Base-by-base conservation (phyloP, 2,888 invertebrate genomes). In the Phrixothrix hirtus region DNA sequence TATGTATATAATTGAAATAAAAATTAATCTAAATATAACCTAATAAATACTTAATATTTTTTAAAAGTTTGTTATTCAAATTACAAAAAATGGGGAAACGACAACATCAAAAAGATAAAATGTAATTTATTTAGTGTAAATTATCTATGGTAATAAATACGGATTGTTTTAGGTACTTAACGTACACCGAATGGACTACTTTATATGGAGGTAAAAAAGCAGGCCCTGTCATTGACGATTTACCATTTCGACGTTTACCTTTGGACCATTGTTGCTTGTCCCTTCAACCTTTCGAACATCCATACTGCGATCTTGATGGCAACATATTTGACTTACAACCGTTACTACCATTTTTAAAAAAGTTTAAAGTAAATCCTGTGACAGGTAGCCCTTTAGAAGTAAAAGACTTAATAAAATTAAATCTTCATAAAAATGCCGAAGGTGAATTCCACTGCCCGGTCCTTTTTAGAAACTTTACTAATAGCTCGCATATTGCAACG, bases 81-180 rank as follows among this genome's bases (percentile, higher is more conserved):
- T 11, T n/a, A 13, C 12, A 9, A 64, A 88, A 82, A 72, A 94
- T 94, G 94, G 94, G 94, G 61, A 94, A 94, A 80, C 81, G 91
- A 63, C 94, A 94, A 70, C 94, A 94, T 79, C 94, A 94, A 72
- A 94, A 94, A 70, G 94, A 94, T 79, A 94, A 94, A 85, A 89
- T 94, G 92, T 89, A 79, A 11, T 11, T 27, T 59, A 9, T 21
- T 31, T 31, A 3, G 12, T 31, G 13, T 2, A 5, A 29, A n/a
- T 12, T 32, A 53, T 56, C 21, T 46, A 41, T 36, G 37, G 17
- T 12, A 29, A 4, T 12, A 9, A n/a, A n/a, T n/a, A n/a, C n/a
- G n/a, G n/a, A n/a, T n/a, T 7, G 10, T 56, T 66, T 42, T 58
- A 89, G 89, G 87, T 92, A 92, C 75, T 72, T 92, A 58, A 92